These are phyloP conservation scores for Leucopsar rothschildi DNA, from an alignment of 2,113 vertebrate genomes.

Conservation along the genomic window DNA sequence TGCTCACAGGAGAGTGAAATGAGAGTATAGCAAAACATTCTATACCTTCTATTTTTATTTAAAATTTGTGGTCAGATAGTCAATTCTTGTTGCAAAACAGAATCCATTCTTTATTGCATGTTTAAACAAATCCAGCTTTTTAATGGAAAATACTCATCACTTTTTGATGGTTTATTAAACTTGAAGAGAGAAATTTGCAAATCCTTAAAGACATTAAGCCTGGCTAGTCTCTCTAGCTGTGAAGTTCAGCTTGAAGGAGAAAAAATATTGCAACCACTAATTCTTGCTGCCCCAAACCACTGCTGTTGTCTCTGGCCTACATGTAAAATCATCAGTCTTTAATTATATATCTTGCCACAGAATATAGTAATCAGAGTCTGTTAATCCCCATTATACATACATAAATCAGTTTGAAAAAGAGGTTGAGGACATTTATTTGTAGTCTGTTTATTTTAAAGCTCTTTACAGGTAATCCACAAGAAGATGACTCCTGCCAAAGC, in stretches of 20 bases:
- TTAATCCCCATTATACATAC: conserved; percentile 27
- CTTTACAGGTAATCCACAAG: conserved; percentile 71
- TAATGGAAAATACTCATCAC: not conserved
- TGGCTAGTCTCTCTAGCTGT: not conserved
- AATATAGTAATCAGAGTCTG: conserved; percentile 49
- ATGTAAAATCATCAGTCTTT: conserved; percentile 30
- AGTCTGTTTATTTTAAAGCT: conserved; percentile 61
- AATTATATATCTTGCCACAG: conserved; percentile 55
- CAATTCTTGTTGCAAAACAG: not conserved
- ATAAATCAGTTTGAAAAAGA: conserved; percentile 66
- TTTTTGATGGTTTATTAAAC: not conserved
- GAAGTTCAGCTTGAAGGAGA: conserved; percentile 4
- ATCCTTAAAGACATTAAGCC: not conserved
- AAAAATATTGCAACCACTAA: not conserved
- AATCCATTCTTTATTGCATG: not conserved
- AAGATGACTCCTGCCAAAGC: conserved; percentile 41
- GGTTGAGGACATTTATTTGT: conserved; percentile 58
- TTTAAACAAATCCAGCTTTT: not conserved
- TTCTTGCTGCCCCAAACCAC: not conserved
- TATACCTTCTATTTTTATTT: not conserved
- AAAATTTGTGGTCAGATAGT: not conserved
- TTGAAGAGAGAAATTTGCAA: not conserved
- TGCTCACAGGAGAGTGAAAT: not conserved
- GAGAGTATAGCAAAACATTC: not conserved
- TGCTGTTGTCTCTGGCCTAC: not conserved